phyloP scores from a whole-genome alignment of 2,797 vertebrate species.

The Sitta carolinensis region DNA sequence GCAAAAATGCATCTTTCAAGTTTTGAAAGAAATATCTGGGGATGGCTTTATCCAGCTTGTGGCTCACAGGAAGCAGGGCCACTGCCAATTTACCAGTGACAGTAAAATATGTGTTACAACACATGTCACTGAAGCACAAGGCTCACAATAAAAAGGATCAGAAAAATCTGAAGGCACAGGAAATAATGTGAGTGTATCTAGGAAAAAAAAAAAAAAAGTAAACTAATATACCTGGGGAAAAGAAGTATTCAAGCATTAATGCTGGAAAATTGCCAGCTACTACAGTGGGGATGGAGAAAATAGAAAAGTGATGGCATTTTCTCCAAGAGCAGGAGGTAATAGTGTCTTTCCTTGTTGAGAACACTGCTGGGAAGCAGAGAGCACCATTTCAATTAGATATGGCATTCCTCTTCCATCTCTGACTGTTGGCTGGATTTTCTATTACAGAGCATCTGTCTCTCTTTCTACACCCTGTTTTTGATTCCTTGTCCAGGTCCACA shows the following conservation, averaged over 20 bases:
- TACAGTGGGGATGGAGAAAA: background rate
- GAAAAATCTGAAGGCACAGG: background rate
- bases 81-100: background rate
- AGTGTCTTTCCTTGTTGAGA: background rate
- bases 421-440: slow-evolving; percentile 21
- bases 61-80: background rate
- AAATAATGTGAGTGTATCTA: background rate
- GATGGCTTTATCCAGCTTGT: background rate
- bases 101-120: background rate
- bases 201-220: background rate
- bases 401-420: background rate
- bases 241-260: slow-evolving; percentile 18
- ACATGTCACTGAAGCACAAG: background rate
- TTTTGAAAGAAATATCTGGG: background rate
- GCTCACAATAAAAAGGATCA: background rate
- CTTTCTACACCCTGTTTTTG: background rate
- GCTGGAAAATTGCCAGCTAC: slow-evolving; percentile 12
- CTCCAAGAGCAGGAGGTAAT: background rate
- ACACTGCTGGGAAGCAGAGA: background rate
- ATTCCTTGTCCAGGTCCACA: background rate
- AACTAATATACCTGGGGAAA: background rate
- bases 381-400: slow-evolving; percentile 9
- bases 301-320: background rate
- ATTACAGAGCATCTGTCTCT: background rate
- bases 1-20: background rate